A percentile compares a stretch with the other conserved stretches of the same genome.
Evolutionary conservation across 2,113 vertebrate genomes (phyloP).

Genomic region (human (Homo sapiens)): GRCh38 chr13:60533001-60533500

Average conservation of each 20-base stretch:
- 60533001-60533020: neutral
- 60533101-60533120: neutral
- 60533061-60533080: neutral
- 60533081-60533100: neutral
- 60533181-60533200: neutral
- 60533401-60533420: too few relatives aligned
- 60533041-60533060: neutral
- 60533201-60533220: neutral
- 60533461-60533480: too few relatives aligned
- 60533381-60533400: too few relatives aligned
- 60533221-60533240: neutral
- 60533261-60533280: neutral
- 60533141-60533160: neutral
- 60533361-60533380: too few relatives aligned
- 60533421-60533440: too few relatives aligned
- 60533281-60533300: neutral
- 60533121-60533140: neutral
- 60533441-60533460: too few relatives aligned
- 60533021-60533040: neutral
- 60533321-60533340: neutral
- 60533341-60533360: neutral
- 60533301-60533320: constrained; percentile 32
- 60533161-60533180: neutral
- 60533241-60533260: neutral
- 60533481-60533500: too few relatives aligned